Conservation (phyloP, 2,797 vertebrate genomes). For the Sebastes kiyomatsui region DNA sequence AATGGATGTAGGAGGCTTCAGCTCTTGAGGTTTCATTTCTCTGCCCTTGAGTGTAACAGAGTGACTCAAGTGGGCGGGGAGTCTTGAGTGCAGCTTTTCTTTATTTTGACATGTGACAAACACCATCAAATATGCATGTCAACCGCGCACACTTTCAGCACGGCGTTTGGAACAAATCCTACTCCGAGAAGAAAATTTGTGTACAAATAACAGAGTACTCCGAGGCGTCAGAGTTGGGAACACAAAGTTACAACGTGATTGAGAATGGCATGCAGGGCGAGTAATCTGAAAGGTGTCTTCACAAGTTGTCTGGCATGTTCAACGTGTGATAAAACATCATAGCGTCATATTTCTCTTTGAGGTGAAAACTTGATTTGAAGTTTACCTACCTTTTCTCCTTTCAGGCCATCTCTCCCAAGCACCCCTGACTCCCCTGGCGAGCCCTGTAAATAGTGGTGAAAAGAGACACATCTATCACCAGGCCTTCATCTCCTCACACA, state of each 20-base stretch:
- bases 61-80: conserved; percentile 34
- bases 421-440: conserved; percentile 86
- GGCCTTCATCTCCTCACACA: conserved; percentile 75
- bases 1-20: conserved; percentile 30
- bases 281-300: conserved; percentile 52
- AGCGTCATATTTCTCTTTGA: conserved; percentile 59
- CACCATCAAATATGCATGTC: conserved; percentile 51
- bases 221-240: conserved; percentile 20
- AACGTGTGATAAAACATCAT: conserved; percentile 68
- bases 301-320: conserved; percentile 57
- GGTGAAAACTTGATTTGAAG: conserved; percentile 68
- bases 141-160: conserved; percentile 26
- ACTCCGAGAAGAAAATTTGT: background rate
- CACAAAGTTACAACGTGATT: conserved; percentile 42
- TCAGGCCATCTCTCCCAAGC: conserved; percentile 88
- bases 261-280: conserved; percentile 36
- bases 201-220: conserved; percentile 24
- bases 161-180: conserved; percentile 27
- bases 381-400: conserved; percentile 93
- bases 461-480: conserved; percentile 78
- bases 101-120: conserved; percentile 61
- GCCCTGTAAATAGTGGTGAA: conserved; percentile 86
- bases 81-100: conserved; percentile 30
- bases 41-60: conserved; percentile 42
- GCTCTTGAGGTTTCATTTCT: conserved; percentile 22